Percentiles rank a stretch among this genome's conserved stretches.
These are phyloP conservation scores for Clivina fossor DNA, from an alignment of 2,888 invertebrate species.

Conservation along the genomic window DNA sequence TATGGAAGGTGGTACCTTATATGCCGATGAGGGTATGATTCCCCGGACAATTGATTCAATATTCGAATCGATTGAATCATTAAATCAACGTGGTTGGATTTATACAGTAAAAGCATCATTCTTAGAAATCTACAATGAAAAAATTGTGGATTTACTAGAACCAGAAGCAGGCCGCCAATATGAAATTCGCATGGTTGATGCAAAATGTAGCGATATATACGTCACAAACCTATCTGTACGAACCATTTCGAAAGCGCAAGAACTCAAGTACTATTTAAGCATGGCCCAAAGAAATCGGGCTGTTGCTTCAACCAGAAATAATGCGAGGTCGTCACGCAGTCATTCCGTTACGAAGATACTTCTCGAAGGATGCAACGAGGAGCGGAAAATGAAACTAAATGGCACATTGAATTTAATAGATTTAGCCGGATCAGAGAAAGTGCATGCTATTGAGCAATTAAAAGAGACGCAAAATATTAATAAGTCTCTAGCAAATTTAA, in stretches of 20 bases:
- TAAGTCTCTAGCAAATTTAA: constrained; percentile 75
- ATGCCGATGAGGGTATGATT: constrained; percentile 53
- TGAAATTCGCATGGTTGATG: constrained; percentile 22
- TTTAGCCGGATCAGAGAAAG: constrained; percentile 85
- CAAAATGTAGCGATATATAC: constrained; percentile 14
- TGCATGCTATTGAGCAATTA: constrained; percentile 60
- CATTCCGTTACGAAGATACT: constrained; percentile 62
- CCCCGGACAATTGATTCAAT: constrained; percentile 81
- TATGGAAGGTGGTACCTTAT: constrained; percentile 71
- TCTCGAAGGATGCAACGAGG: constrained; percentile 65
- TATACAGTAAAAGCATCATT: constrained; percentile 63
- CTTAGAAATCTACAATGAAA: constrained; percentile 73
- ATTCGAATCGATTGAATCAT: constrained; percentile 69
- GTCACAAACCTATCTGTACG: constrained; percentile 64
- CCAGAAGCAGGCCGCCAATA: constrained; percentile 5
- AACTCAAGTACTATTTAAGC: constrained; percentile 69
- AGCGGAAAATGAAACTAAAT: constrained; percentile 62
- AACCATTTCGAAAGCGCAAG: constrained; percentile 63
- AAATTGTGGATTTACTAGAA: constrained; percentile 52
- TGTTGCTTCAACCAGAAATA: constrained; percentile 63
- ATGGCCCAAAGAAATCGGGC: constrained; percentile 77
- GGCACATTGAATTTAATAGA: constrained; percentile 82
- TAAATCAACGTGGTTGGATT: constrained; percentile 75
- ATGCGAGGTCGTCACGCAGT: constrained; percentile 58
- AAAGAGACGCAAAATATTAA: constrained; percentile 86